Percentiles rank a stretch among this genome's conserved stretches.
Evolutionary conservation across 2,797 vertebrate genomes (phyloP).

Genomic region (Melopsittacus undulatus): DNA sequence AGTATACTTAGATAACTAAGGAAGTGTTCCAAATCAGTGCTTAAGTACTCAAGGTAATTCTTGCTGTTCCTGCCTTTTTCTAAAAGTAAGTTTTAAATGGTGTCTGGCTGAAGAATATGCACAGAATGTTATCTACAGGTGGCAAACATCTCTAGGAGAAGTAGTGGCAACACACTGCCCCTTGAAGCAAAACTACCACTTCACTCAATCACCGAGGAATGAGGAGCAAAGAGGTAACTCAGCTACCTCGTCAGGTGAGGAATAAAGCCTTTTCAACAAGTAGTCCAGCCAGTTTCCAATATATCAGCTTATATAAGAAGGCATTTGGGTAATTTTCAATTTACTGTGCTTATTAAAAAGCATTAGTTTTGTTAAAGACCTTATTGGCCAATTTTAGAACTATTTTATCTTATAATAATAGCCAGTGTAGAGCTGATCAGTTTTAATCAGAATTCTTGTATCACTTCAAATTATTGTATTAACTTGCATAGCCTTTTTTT

Average conservation of each 20-base stretch:
- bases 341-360: neutral
- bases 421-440: neutral
- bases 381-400: neutral
- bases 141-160: neutral
- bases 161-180: accelerated
- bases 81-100: neutral
- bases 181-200: neutral
- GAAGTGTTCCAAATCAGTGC: neutral
- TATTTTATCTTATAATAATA: neutral
- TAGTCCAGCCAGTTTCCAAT: neutral
- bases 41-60: neutral
- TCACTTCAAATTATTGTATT: neutral
- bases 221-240: neutral
- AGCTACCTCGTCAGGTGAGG: neutral
- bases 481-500: neutral
- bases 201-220: neutral
- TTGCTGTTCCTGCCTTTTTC: neutral
- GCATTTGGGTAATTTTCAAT: neutral
- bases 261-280: neutral
- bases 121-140: neutral
- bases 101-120: neutral
- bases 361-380: neutral
- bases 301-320: neutral
- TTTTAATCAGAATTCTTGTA: neutral
- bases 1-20: neutral